phyloP scores from a whole-genome alignment of 2,797 vertebrate species.

The Dendrocincla fuliginosa region DNA sequence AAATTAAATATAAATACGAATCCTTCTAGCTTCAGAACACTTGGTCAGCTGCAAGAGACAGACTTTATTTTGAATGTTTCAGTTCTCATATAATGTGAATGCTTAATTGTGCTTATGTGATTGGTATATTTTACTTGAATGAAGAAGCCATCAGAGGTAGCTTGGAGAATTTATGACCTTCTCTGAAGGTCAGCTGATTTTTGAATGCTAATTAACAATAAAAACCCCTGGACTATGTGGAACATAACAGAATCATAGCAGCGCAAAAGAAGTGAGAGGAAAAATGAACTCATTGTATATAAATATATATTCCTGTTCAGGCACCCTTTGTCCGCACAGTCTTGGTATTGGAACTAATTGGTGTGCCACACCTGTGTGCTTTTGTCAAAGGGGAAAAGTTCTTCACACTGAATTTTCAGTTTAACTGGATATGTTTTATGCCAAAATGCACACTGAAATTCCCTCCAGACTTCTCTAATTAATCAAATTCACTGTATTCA shows the following conservation, averaged over 20 bases:
- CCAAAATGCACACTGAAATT: neutral
- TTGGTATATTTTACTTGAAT: neutral
- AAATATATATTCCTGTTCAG: neutral
- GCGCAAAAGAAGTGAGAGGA: neutral
- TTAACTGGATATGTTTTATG: neutral
- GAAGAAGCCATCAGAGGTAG: neutral
- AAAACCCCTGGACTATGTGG: neutral
- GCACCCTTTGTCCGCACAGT: neutral
- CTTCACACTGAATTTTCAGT: neutral
- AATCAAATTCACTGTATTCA: neutral
- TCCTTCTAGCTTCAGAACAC: neutral
- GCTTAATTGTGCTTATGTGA: neutral
- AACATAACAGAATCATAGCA: neutral
- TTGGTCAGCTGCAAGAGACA: neutral
- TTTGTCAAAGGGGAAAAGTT: neutral
- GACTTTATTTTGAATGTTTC: neutral
- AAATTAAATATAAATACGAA: neutral
- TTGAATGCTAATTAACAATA: slow-evolving; percentile 1
- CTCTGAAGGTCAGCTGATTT: neutral
- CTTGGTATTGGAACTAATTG: neutral
- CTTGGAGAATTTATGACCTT: neutral
- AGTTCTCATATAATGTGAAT: neutral
- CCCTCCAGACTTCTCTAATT: neutral
- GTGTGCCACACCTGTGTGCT: neutral
- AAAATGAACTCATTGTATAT: neutral